phyloP scores from a whole-genome alignment of 2,797 vertebrate species.

The Calcarius lapponicus region DNA sequence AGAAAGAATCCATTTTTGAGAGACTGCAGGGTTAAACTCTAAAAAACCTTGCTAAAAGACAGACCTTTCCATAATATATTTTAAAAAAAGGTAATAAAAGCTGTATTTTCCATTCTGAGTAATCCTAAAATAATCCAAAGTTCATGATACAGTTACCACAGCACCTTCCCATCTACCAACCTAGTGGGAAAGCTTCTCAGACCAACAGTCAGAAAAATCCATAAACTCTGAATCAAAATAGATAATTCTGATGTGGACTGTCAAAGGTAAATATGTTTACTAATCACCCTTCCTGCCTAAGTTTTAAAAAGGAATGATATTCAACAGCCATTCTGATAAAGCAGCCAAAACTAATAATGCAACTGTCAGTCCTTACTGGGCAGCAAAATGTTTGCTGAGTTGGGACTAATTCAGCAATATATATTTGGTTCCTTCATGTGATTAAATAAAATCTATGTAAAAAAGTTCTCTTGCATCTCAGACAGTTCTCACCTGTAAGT shows the following conservation, averaged over 20 bases:
- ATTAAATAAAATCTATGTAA: not conserved
- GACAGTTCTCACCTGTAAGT: not conserved
- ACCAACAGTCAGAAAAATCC: not conserved
- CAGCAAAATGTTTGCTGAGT: not conserved
- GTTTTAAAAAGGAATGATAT: not conserved
- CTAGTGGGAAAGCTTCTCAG: not conserved
- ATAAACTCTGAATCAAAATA: not conserved
- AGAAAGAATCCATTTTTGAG: not conserved
- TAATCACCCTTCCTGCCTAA: not conserved
- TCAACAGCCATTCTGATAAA: not conserved
- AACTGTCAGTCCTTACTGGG: not conserved
- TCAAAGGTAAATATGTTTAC: not conserved
- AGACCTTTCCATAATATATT: not conserved
- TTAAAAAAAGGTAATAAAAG: not conserved
- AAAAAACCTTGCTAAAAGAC: not conserved
- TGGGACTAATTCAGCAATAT: not conserved
- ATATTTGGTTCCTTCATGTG: not conserved
- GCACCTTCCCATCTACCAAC: not conserved
- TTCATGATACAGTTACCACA: not conserved
- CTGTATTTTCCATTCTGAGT: not conserved
- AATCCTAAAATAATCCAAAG: not conserved
- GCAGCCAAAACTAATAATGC: not conserved
- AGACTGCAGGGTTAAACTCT: not conserved
- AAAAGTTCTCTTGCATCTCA: not conserved
- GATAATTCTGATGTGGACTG: not conserved